Conservation (phyloP, 2,888 invertebrate genomes). For the Syrista parreyssii region DNA sequence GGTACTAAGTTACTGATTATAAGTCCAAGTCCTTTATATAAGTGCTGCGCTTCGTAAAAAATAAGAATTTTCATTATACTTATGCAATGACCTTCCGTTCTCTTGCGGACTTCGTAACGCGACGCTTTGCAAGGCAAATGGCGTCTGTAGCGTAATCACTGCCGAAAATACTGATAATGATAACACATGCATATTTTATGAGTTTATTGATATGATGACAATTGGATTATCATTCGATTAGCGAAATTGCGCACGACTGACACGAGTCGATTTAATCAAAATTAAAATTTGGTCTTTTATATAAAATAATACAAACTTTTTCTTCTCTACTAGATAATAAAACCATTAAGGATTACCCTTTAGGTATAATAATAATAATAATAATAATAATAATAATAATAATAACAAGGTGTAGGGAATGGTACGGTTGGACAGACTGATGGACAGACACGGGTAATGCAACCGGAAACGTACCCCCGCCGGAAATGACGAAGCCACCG, state of each 20-base stretch:
- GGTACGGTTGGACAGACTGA: background rate
- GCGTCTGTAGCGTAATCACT: background rate
- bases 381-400: too few species aligned
- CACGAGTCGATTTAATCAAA: background rate
- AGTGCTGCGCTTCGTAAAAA: background rate
- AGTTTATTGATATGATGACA: background rate
- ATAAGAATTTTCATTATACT: slow-evolving; percentile 28
- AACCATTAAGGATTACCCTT: background rate
- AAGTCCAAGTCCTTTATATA: background rate
- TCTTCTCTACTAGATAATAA: background rate
- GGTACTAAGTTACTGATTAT: background rate
- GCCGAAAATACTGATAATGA: background rate
- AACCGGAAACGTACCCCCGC: slow-evolving; percentile 49
- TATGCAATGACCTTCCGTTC: slow-evolving; percentile 46
- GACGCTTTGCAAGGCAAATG: slow-evolving; percentile 48
- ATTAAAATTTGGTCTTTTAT: background rate
- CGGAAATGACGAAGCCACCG: slow-evolving; percentile 59
- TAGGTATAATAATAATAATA: background rate
- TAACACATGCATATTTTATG: background rate
- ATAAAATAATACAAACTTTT: background rate
- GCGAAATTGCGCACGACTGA: background rate
- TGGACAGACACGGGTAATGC: background rate
- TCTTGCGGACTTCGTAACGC: slow-evolving; percentile 16
- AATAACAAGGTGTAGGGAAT: background rate
- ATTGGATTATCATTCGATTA: background rate